Base-by-base conservation (phyloP, 37 sponge, comb jelly and placozoan species). In the Beroe forskalii region DNA sequence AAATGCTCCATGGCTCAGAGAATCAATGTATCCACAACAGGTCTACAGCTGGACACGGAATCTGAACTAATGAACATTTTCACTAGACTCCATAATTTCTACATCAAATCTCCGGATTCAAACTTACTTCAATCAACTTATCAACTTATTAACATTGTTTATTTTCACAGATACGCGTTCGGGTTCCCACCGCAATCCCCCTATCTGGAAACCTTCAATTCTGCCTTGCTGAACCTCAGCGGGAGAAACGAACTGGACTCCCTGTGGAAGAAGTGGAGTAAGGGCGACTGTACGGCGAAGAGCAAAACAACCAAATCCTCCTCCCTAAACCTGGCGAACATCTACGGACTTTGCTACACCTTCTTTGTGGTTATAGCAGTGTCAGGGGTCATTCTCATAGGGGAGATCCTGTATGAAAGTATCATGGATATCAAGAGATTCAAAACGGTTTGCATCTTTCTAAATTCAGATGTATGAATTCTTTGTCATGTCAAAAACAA, bases 291-390 rank as follows among this genome's bases (percentile, higher is more conserved):
- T n/a, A 37, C 55, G 1, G 40, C 37, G 30, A 80, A 80, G 27
- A 37, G 55, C 40, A 44, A 41, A 27, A 80, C 37, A 41, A 33
- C 86, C 31, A 38, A 32, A 4, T 80, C 86, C 17, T 80, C 86
- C 48, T 80, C 86, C 55, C 48, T 80, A 27, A 80, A 80, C 55
- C 86, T 80, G 43, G 86, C 86, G 12, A 80, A 80, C 48, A 80
- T 80, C 27, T 80, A 80, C 86, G 86, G 86, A 23, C 86, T 80
- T 2, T 80, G 86, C 42, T 80, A 80, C 86, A 80, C 86, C 30
- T 80, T 80, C 86, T 80, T 80, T 80, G 86, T 80, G 25, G 86
- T 80, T 22, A 80, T 80, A 22, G 86, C 86, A 23, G 55, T 80
- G 55, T 80, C 86, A 0, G 86, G 55, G 23, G 86, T 41, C 24